Base-by-base conservation (phyloP, 2,888 invertebrate genomes). In the Drosophila falleni region DNA sequence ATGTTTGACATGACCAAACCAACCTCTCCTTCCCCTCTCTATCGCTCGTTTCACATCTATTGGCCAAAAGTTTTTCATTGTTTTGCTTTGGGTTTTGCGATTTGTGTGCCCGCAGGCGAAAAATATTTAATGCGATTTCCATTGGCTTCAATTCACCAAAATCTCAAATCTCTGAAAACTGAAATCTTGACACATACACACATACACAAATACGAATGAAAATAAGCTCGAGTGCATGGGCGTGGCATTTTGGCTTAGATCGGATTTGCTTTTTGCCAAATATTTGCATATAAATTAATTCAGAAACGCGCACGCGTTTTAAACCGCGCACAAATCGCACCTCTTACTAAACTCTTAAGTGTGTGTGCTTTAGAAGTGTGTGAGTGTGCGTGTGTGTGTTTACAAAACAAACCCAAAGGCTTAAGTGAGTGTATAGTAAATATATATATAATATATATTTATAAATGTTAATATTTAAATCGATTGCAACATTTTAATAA, bases 71-170 rank as follows among this genome's bases (percentile, higher is more conserved):
- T 77, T 79, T 79, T 55, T 70, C 66, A 69, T 85, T 82, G 80
- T 85, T 81, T 78, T 71, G 55, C 51, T 51, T 46, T 44, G 26
- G 23, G 51, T 41, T 67, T 74, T 78, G 64, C 68, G 66, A 71
- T 65, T 72, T 77, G 80, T 70, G 53, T 54, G 69, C 23, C 46
- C 41, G 59, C 67, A 60, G 60, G 73, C 66, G 58, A 60, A 61
- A 81, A 83, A 86, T 78, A 70, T 80, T 84, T 85, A 85, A 87
- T 83, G 84, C 81, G 81, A 83, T 86, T 85, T 81, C 78, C 78
- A 88, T 79, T 78, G 87, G 77, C 79, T 72, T 88, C 56, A 61
- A 58, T 70, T 60, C 60, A 60, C 44, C 23, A 50, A 65, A 78
- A 62, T 63, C 56, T 62, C 44, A 37, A 53, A 67, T 53, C 47